Base-by-base conservation (phyloP, 2,888 invertebrate species). In the Dysmachus trigonus region DNA sequence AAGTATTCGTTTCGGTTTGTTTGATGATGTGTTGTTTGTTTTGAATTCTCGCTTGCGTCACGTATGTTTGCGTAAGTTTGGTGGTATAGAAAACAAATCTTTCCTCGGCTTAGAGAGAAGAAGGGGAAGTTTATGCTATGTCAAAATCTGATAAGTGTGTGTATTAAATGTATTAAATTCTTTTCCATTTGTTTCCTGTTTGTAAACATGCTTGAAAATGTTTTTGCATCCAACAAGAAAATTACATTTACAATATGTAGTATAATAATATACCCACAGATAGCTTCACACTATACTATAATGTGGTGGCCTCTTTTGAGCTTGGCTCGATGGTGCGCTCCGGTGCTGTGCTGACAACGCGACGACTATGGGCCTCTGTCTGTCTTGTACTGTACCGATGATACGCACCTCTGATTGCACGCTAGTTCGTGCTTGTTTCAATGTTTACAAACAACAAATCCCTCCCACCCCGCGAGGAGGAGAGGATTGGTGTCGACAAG, bases 21-120 rank as follows among this genome's bases (percentile, higher is more conserved):
- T 84, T 86, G 84, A 82, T 84, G 81, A 86, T 79, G 86, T 81
- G 62, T 62, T 85, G 85, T 86, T 86, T 86, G 86, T 85, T 86
- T 86, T 72, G 86, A 79, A 79, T 30, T 72, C 31, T 72, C 71
- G 72, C 86, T 86, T 86, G 72, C 85, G 86, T 86, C 85, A 86
- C 85, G 85, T 86, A 86, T 86, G 86, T 86, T 86, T 86, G 86
- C 82, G 86, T 86, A 62, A 85, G 53, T 77, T 85, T 79, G 76
- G 41, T 86, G 79, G 86, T 86, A 77, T 84, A 85, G 86, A 51
- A 71, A 53, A 62, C 62, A 73, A 76, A 83, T 51, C 72, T 47
- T 51, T 35, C 51, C 41, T 22, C 30, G 30, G 85, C 79, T 85
- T 77, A 83, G 82, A 51, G 73, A 62, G 62, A 62, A 85, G 77